Base-by-base conservation (phyloP, 2,888 invertebrate genomes). In the Drosophila anomelani region DNA sequence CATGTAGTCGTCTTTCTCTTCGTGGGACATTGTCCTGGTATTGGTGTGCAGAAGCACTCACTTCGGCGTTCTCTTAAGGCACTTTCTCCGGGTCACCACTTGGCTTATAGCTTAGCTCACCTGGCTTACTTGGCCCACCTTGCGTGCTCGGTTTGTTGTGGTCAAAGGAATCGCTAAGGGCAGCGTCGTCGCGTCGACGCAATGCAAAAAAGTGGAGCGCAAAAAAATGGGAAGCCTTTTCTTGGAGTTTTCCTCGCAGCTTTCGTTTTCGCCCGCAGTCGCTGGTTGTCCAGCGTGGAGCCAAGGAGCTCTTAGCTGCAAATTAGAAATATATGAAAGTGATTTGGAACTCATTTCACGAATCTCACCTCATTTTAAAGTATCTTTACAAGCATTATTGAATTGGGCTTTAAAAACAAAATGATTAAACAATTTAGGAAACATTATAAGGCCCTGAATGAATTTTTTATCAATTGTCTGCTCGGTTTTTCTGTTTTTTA, bases 91-190 rank as follows among this genome's bases (percentile, higher is more conserved):
- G 53, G 59, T 61, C 57, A 58, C 23, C 58, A 54, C 23, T n/a
- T 38, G 43, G 57, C 67, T 64, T 20, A 8, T 8, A 20, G 43
- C 49, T 32, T 44, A 36, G 64, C 54, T 36, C 53, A 68, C 66
- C 43, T 77, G 66, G 36, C 59, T 70, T 39, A 47, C 17, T n/a
- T 47, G 59, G 58, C 36, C 32, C 53, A 32, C 75, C 75, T 87
- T 80, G 85, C 84, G 89, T 87, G 88, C 68, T 81, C 59, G 59
- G 59, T 78, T 79, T 84, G 83, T 84, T 84, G 85, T 84, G 83
- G 83, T 84, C 83, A 84, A 75, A 73, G 70, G 69, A 75, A 64
- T 86, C 70, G 66, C 88, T 80, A 79, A 58, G 47, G 83, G 75
- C 69, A 80, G 76, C 79, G 82, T 73, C 79, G 82, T 73, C 75